Evolutionary conservation across 1,140 invertebrate species (phyloP), one percentile per base, ranked within the genome.

Genomic region (Sogatella furcifera): DNA sequence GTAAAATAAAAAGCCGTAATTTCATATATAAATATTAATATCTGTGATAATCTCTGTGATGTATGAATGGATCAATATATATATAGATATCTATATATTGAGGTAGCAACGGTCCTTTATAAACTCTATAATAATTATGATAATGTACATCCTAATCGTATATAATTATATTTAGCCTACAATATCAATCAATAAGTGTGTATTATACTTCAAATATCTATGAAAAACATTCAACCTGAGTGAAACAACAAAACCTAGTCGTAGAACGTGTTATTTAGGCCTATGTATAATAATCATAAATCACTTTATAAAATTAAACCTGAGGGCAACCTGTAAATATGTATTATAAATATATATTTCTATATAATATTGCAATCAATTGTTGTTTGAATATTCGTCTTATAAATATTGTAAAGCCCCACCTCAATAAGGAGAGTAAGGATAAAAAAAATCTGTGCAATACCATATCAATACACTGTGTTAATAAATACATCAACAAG

Each of bases 301-400:
- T 49, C 9, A 28, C 6, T 28, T 28, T 38, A 38, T 38, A 38
- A 38, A 38, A 38, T 38, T 38, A 38, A 49, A 49, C 46, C 46
- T 49, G 46, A 49, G 46, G 21, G 21, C 15, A 49, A 49, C 46
- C 46, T 49, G 46, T 49, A 49, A 49, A 49, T 49, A 49, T 49
- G 17, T 44, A 10, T 49, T 49, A 19, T 49, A 49, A 22, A 49
- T 49, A 49, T 44, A 44, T 19, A 49, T 38, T 38, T 49, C 6
- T 49, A 49, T 38, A 49, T 49, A 49, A 49, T 38, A 38, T 38
- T 38, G 3, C 34, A 38, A 38, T 38, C 11, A 9, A 38, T 11
- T 8, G 2, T 38, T 5, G 3, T 38, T 3, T 38, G 34, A 38
- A 38, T 38, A 38, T 38, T 38, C 34, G 5, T 13, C 34, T 9